Percentiles rank a stretch among this genome's conserved stretches.
Evolutionary conservation across 2,888 invertebrate genomes (phyloP).

Genomic region (Pecten maximus): DNA sequence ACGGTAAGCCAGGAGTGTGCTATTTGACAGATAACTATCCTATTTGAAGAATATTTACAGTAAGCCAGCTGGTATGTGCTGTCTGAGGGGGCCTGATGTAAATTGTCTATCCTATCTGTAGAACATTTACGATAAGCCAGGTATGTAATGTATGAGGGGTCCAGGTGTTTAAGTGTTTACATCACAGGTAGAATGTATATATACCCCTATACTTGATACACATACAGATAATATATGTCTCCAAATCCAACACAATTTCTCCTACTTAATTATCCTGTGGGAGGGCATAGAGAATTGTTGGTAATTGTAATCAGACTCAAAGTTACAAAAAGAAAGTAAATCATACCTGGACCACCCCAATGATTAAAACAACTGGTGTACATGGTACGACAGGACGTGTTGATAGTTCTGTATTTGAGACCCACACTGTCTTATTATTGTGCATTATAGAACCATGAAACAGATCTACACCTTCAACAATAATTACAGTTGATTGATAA

Average conservation of each 20-base stretch:
- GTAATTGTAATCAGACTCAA: constrained; percentile 11
- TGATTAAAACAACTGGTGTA: neutral
- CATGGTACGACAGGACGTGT: neutral
- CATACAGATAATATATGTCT: neutral
- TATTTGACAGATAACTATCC: too few species aligned
- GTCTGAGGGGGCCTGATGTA: too few species aligned
- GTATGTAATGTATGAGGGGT: neutral
- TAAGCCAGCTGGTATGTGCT: too few species aligned
- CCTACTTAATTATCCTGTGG: neutral
- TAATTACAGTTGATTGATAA: neutral
- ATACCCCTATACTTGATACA: neutral
- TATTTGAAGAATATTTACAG: too few species aligned
- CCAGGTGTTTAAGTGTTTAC: constrained; percentile 32
- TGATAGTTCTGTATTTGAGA: neutral
- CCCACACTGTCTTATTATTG: neutral
- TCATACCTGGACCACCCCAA: constrained; percentile 11
- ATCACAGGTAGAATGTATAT: neutral
- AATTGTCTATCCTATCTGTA: neutral
- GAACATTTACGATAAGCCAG: neutral
- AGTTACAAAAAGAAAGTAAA: constrained; percentile 9
- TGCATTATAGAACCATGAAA: neutral
- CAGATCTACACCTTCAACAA: neutral
- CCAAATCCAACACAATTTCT: neutral
- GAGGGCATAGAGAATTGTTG: neutral
- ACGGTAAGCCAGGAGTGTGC: too few species aligned